Evolutionary conservation across 2,113 vertebrate genomes (phyloP).

Genomic region (Carollia perspicillata): DNA sequence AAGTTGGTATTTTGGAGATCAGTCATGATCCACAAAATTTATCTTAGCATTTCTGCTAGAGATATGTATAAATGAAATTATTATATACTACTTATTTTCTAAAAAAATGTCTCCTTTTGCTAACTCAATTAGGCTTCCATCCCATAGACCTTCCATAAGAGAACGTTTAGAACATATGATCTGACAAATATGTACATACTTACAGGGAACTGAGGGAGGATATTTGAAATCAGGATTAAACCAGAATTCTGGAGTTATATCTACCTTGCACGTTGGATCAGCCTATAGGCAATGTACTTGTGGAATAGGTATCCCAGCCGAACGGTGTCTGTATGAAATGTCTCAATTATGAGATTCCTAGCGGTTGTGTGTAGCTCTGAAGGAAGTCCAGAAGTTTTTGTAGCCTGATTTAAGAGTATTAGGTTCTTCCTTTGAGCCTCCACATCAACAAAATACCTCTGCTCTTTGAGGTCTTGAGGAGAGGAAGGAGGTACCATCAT

Average conservation of each 20-base stretch:
- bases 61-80: background rate
- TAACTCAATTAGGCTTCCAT: conserved; percentile 10
- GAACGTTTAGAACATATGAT: background rate
- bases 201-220: background rate
- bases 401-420: conserved; percentile 61
- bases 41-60: conserved; percentile 21
- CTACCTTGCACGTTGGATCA: conserved; percentile 75
- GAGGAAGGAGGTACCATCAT: background rate
- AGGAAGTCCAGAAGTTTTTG: conserved; percentile 42
- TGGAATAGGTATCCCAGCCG: conserved; percentile 69
- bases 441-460: conserved; percentile 71
- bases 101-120: conserved; percentile 12
- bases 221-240: conserved; percentile 14
- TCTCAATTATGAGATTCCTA: conserved; percentile 61
- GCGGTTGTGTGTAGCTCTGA: conserved; percentile 27
- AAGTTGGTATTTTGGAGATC: conserved; percentile 13
- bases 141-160: background rate
- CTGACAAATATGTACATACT: conserved; percentile 16
- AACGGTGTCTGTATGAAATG: conserved; percentile 48
- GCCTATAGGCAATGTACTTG: conserved; percentile 72
- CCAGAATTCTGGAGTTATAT: conserved; percentile 27
- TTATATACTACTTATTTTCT: conserved; percentile 11
- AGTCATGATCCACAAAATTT: background rate
- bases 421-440: conserved; percentile 72
- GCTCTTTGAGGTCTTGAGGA: conserved; percentile 26